Conservation (phyloP, 2,797 vertebrate species). For the Phoebastria nigripes region DNA sequence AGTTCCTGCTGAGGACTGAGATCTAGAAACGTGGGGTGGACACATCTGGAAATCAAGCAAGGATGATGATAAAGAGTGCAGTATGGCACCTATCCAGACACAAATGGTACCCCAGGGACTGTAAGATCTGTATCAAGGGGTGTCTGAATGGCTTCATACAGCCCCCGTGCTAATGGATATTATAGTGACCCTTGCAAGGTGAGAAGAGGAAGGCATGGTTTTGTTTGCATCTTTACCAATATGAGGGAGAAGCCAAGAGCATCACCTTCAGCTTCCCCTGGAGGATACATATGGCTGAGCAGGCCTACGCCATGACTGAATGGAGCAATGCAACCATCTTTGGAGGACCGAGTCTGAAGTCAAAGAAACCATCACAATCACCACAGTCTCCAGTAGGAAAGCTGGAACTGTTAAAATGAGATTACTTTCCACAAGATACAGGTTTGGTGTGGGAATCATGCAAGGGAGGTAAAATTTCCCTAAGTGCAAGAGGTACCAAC, state of each 20-base stretch:
- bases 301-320: background rate
- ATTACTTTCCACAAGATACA: background rate
- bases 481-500: background rate
- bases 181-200: background rate
- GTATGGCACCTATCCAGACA: background rate
- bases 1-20: background rate
- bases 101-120: background rate
- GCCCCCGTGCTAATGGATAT: background rate
- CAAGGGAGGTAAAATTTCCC: background rate
- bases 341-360: background rate
- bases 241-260: background rate
- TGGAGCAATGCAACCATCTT: background rate
- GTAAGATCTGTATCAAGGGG: background rate
- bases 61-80: background rate
- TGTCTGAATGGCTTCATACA: background rate
- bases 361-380: background rate
- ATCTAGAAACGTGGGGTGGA: background rate
- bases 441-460: background rate
- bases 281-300: background rate
- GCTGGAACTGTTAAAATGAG: background rate
- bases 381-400: background rate
- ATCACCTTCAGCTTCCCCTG: background rate
- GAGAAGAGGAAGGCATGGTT: background rate
- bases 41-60: background rate
- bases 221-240: background rate